Conservation (phyloP, 2,113 vertebrate species). For the Amblyopsis rosae region DNA sequence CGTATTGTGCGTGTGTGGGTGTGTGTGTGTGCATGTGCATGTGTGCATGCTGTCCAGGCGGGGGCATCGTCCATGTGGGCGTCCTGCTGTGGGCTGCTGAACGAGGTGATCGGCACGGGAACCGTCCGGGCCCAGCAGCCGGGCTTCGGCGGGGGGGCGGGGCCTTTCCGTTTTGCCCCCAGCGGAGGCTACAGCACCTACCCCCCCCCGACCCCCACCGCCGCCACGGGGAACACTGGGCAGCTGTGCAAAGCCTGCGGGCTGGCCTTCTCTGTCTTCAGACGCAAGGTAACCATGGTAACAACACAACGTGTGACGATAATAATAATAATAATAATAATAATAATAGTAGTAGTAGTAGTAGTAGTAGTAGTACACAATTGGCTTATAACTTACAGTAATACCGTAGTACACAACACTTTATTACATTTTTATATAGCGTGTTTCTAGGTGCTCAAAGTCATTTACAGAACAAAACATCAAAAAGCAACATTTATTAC, state of each 20-base stretch:
- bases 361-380: no score
- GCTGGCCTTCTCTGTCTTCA: constrained; percentile 92
- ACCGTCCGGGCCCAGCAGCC: constrained; percentile 91
- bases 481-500: no score
- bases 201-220: constrained; percentile 64
- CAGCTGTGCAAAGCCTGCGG: constrained; percentile 94
- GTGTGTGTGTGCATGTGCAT: constrained; percentile 1
- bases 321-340: no score
- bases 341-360: no score
- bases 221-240: constrained; percentile 80
- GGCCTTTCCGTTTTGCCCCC: constrained; percentile 91
- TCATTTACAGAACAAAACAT: no score
- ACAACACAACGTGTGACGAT: no score
- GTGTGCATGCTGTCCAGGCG: constrained; percentile 75
- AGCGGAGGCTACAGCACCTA: constrained; percentile 88
- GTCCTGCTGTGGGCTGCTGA: constrained; percentile 96
- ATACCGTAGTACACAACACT: no score
- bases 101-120: constrained; percentile 97
- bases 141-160: constrained; percentile 85
- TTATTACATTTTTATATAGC: no score
- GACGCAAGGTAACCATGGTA: constrained; percentile 85
- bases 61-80: constrained; percentile 99
- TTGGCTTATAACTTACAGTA: no score
- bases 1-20: not conserved
- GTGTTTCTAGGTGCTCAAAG: no score